Evolutionary conservation across 2,797 vertebrate genomes (phyloP), one percentile per base, ranked within the genome.

Genomic region (Hemitrygon akajei): DNA sequence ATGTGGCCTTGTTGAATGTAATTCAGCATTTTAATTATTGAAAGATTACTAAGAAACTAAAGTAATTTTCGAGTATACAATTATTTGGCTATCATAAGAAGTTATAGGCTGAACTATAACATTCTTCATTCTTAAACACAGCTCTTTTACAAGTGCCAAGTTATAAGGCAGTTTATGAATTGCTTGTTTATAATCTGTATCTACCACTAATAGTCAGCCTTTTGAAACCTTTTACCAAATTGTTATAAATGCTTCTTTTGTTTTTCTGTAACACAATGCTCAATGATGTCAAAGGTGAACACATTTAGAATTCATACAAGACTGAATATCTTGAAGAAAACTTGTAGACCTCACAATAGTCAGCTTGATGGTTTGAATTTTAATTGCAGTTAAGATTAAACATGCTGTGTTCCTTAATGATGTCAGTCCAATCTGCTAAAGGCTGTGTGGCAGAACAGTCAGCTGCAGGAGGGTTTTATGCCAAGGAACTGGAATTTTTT

Each of bases 371-470:
- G 69, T 30, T 87, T 92, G 69, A 92, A 92, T 92, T 92, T 92
- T 92, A 47, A 75, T 75, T 75, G 30, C 37, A 47, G 91, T 75
- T 75, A 75, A 92, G 11, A 92, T 92, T 75, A 56, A 4, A 69
- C 91, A 92, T 92, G 91, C 91, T 92, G 91, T 92, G 91, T 92
- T 92, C 91, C 22, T 30, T 92, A 92, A 92, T 75, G 69, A 75
- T 75, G 69, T 40, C 69, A 73, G 69, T 75, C 73, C 91, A 75
- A 75, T 92, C 69, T 75, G 91, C 69, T 92, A 69, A 92, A 75
- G 25, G 91, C 69, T 92, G 73, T 30, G 40, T 92, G 69, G 40
- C 87, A 91, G 87, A 71, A 69, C 63, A 92, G 66, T 92, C 34
- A 73, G 40, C 69, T 75, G 27, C 63, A 92, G 91, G 40, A 56